phyloP scores from a whole-genome alignment of 2,797 vertebrate genomes.

The Smutsia gigantea region DNA sequence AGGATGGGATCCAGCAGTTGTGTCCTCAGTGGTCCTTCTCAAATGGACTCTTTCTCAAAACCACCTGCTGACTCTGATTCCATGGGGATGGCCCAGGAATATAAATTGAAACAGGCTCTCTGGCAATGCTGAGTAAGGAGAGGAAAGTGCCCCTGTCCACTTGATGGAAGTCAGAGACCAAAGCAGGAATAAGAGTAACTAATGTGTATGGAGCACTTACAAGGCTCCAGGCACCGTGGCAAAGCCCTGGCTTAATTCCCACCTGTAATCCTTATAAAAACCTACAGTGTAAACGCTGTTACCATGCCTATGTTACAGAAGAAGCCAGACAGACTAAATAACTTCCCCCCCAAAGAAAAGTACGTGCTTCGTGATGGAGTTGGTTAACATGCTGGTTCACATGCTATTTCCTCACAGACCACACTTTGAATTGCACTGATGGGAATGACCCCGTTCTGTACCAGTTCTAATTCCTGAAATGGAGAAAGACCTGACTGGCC shows the following conservation, averaged over 20 bases:
- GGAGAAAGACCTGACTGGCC: not conserved
- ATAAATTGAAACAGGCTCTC: not conserved
- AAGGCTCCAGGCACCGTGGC: not conserved
- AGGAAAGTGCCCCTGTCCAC: not conserved
- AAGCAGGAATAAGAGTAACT: not conserved
- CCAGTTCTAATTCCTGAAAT: not conserved
- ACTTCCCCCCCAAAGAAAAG: not conserved
- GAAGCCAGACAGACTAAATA: not conserved
- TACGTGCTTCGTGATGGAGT: not conserved
- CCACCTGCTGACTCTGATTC: not conserved
- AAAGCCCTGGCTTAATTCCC: not conserved
- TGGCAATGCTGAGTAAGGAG: not conserved
- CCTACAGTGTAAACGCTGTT: not conserved
- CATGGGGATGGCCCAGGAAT: not conserved
- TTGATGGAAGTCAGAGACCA: not conserved
- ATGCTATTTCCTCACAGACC: not conserved
- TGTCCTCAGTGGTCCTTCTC: not conserved
- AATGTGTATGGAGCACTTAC: too few species aligned
- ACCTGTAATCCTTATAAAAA: not conserved
- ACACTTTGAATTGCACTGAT: not conserved
- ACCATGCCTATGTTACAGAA: not conserved
- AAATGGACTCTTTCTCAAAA: not conserved
- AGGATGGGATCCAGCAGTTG: not conserved
- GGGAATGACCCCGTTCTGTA: not conserved
- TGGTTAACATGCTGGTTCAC: not conserved